Percentiles rank a stretch among this genome's conserved stretches.
phyloP scores from a whole-genome alignment of 1,140 invertebrate genomes.

The Gryllus bimaculatus region DNA sequence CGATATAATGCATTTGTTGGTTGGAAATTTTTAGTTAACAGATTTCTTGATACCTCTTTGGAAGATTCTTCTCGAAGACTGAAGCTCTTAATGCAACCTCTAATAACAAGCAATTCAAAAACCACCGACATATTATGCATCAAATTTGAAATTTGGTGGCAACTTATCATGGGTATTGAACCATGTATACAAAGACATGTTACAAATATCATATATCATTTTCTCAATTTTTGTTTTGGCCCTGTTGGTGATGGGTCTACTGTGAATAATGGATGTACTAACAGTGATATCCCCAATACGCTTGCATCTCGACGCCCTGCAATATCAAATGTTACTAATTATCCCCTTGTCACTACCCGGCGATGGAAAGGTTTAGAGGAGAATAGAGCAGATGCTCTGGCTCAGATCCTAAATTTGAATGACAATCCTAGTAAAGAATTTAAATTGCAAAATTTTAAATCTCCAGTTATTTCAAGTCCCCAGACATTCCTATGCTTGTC shows the following conservation, averaged over 20 bases:
- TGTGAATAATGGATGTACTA: neutral
- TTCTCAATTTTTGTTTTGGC: neutral
- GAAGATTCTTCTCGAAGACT: neutral
- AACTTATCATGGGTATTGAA: neutral
- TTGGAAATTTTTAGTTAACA: neutral
- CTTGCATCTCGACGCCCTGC: neutral
- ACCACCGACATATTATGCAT: neutral
- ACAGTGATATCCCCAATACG: neutral
- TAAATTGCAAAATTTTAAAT: neutral
- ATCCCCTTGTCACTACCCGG: neutral
- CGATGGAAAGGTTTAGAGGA: neutral
- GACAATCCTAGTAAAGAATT: neutral
- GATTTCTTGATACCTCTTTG: neutral
- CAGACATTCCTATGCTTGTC: neutral
- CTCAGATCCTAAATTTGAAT: neutral
- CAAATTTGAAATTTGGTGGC: neutral
- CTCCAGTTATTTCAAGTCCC: neutral
- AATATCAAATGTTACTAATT: neutral
- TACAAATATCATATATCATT: neutral
- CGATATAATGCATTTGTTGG: neutral
- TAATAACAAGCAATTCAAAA: neutral
- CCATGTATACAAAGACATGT: neutral
- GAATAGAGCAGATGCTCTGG: neutral
- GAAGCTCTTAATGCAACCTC: neutral
- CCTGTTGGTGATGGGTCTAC: neutral